Evolutionary conservation across 2,888 invertebrate species (phyloP).

Genomic region (Caradrina kadenii): DNA sequence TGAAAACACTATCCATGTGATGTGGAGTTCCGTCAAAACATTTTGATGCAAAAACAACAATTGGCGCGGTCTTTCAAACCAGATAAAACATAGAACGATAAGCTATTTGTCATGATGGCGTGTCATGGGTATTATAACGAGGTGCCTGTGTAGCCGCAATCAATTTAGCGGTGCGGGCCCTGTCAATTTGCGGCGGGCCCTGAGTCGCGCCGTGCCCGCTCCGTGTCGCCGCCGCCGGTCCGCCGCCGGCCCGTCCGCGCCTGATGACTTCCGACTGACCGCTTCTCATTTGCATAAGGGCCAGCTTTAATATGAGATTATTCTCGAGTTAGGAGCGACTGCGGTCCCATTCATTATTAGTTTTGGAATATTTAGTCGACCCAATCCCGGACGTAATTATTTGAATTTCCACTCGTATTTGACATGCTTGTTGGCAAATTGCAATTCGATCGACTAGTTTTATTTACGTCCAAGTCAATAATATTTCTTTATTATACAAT

Average conservation of each 20-base stretch:
- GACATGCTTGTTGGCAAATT: slow-evolving; percentile 73
- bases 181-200: slow-evolving; percentile 83
- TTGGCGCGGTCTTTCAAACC: slow-evolving; percentile 56
- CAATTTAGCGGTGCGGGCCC: slow-evolving; percentile 81
- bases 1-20: slow-evolving; percentile 26
- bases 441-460: slow-evolving; percentile 62
- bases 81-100: slow-evolving; percentile 63
- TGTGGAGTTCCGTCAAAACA: slow-evolving; percentile 22
- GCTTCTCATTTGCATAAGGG: slow-evolving; percentile 89
- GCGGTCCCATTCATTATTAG: slow-evolving; percentile 85
- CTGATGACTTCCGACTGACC: slow-evolving; percentile 89
- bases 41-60: slow-evolving; percentile 35
- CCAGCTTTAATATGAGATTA: slow-evolving; percentile 88
- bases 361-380: slow-evolving; percentile 86
- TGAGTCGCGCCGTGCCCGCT: slow-evolving; percentile 56
- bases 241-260: slow-evolving; percentile 66
- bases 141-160: slow-evolving; percentile 81
- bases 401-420: slow-evolving; percentile 76
- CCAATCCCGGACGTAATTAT: slow-evolving; percentile 78
- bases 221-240: slow-evolving; percentile 51
- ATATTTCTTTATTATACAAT: slow-evolving; percentile 5
- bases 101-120: slow-evolving; percentile 65
- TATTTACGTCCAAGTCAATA: slow-evolving; percentile 2
- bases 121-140: slow-evolving; percentile 79
- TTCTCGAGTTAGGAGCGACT: slow-evolving; percentile 83